Evolutionary conservation across 2,113 vertebrate species (phyloP), one percentile per base, ranked within the genome.

Genomic region (Colaptes auratus): DNA sequence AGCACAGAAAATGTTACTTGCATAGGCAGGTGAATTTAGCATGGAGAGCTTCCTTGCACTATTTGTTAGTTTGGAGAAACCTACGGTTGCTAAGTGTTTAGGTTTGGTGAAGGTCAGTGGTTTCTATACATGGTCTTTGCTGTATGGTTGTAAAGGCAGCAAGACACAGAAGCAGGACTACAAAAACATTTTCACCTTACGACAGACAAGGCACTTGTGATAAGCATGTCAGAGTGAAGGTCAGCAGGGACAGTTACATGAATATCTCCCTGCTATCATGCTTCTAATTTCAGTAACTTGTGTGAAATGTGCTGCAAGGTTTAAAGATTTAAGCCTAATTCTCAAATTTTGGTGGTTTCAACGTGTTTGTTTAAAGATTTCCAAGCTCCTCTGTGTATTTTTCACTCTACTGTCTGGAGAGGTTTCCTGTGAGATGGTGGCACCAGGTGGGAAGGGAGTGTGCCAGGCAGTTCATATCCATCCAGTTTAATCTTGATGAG

Each of bases 401-500:
- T 55, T 97, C 97, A 98, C 75, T 99, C 98, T 16, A 97, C 97
- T 36, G 97, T 96, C n/a, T 97, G 97, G 64, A 98, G 66, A 96
- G 98, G 94, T 92, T 99, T 99, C 95, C 99, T 98, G 96, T 99
- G 99, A 14, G 98, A 96, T 3, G 99, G 99, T 4, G 99, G 99
- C 92, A 99, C 97, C 16, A 99, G 98, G 94, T 99, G 99, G 3
- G 55, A n/a, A 14, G 99, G 99, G 28, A 99, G 97, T 2, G 97
- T 98, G 75, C 42, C 90, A 58, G 99, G 99, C 52, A 99, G 98
- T 98, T 99, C 99, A 25, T 98, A 99, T 9, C 99, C 99, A 59
- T 99, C 99, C 80, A 99, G 97, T 88, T 99, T 99, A 95, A 99
- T 97, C 97, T 98, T 99, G 97, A 99, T 99, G 64, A 99, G 99